These are phyloP conservation scores for Trichopria drosophilae DNA, from an alignment of 2,888 invertebrate genomes.

Conservation along the genomic window DNA sequence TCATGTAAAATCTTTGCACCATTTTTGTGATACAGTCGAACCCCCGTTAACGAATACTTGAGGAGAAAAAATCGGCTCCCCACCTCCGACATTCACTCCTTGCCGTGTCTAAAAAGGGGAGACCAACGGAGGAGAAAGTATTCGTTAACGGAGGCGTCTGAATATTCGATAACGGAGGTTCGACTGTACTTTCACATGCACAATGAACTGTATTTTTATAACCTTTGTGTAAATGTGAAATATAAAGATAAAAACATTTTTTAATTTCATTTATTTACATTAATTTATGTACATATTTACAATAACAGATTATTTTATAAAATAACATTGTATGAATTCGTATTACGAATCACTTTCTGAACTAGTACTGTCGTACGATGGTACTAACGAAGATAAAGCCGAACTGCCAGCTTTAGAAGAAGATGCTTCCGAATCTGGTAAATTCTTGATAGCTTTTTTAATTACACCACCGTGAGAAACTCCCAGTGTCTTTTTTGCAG, in stretches of 20 bases:
- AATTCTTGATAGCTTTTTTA: constrained; percentile 25
- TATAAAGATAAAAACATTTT: constrained; percentile 6
- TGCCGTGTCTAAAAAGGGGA: too few species aligned
- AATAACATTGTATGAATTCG: constrained; percentile 17
- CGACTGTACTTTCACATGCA: too few species aligned
- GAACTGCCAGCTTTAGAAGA: constrained; percentile 23
- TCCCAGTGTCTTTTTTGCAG: constrained; percentile 28
- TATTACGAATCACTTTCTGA: constrained; percentile 51
- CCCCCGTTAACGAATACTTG: too few species aligned
- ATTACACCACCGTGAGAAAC: background rate
- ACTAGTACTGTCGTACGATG: constrained; percentile 52
- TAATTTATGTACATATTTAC: constrained; percentile 40
- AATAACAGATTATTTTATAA: constrained; percentile 16
- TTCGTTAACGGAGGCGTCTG: too few species aligned
- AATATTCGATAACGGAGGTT: too few species aligned
- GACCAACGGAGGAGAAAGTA: too few species aligned
- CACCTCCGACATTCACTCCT: too few species aligned
- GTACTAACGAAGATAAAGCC: constrained; percentile 44
- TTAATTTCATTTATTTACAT: background rate
- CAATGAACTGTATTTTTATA: too few species aligned
- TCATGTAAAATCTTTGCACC: too few species aligned
- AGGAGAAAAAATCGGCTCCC: too few species aligned
- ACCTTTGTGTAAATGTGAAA: constrained; percentile 7
- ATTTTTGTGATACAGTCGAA: too few species aligned
- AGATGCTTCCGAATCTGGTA: constrained; percentile 31